Percentiles rank a stretch among this genome's conserved stretches.
phyloP scores from a whole-genome alignment of 1,140 invertebrate genomes.

The Drosophila nannoptera region DNA sequence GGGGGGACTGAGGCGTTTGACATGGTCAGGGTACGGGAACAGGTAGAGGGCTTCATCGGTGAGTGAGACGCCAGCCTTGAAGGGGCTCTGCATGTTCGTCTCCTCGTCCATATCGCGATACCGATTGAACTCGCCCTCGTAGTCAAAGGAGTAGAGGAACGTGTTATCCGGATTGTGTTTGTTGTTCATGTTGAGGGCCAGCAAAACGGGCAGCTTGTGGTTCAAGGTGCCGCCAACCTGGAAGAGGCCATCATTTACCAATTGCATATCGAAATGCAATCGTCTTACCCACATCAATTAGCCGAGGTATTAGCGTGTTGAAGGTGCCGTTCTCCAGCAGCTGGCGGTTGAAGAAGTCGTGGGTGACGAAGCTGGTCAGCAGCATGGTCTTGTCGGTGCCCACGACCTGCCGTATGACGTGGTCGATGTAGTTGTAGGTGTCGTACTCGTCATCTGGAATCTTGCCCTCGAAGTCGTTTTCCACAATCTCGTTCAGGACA shows the following conservation, averaged over 20 bases:
- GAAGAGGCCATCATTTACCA: neutral
- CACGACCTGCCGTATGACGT: slow-evolving; percentile 68
- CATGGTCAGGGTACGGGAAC: slow-evolving; percentile 75
- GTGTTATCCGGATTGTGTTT: slow-evolving; percentile 73
- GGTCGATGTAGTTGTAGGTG: slow-evolving; percentile 70
- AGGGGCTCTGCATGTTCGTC: slow-evolving; percentile 78
- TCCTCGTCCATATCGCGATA: slow-evolving; percentile 75
- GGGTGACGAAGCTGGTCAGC: slow-evolving; percentile 73
- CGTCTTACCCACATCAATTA: slow-evolving; percentile 65
- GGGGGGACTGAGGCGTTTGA: slow-evolving; percentile 63
- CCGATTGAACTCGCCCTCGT: slow-evolving; percentile 75
- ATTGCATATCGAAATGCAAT: no score
- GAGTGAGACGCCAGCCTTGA: slow-evolving; percentile 70
- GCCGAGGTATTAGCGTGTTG: slow-evolving; percentile 60
- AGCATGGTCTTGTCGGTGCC: slow-evolving; percentile 76
- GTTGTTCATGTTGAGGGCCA: slow-evolving; percentile 76
- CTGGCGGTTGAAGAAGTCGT: slow-evolving; percentile 73
- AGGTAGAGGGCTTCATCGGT: slow-evolving; percentile 76
- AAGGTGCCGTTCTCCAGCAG: slow-evolving; percentile 76
- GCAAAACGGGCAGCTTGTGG: slow-evolving; percentile 72
- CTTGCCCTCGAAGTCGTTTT: slow-evolving; percentile 72
- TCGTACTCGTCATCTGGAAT: slow-evolving; percentile 74
- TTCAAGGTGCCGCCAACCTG: slow-evolving; percentile 75
- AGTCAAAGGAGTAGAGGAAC: slow-evolving; percentile 76
- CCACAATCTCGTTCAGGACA: slow-evolving; percentile 72